These are phyloP conservation scores for Canis aureus DNA, from an alignment of 2,113 vertebrate species.

Conservation along the genomic window DNA sequence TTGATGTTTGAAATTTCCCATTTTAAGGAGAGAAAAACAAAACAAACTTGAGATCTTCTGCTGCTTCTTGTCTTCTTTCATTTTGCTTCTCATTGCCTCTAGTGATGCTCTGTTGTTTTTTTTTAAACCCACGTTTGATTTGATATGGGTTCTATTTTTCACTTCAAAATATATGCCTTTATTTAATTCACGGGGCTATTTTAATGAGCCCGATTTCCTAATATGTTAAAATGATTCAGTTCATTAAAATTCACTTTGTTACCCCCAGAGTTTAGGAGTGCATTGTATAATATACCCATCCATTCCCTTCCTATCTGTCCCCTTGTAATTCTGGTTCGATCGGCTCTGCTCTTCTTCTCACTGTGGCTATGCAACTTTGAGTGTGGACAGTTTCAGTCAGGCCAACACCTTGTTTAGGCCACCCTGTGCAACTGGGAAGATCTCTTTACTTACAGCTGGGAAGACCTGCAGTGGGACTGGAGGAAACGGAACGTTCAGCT, in stretches of 20 bases:
- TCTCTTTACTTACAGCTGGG: background rate
- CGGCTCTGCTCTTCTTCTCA: background rate
- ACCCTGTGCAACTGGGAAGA: background rate
- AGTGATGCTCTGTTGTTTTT: background rate
- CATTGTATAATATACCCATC: background rate
- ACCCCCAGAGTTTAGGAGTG: background rate
- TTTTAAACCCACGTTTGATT: background rate
- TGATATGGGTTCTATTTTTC: constrained; percentile 27
- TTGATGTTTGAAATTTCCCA: constrained; percentile 9
- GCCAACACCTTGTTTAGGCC: background rate
- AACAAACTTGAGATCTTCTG: background rate
- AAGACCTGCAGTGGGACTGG: background rate
- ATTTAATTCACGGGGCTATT: constrained; percentile 7
- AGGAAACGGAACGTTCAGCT: background rate
- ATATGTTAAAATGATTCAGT: background rate
- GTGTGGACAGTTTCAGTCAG: background rate
- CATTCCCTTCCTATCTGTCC: background rate
- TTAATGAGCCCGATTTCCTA: constrained; percentile 45
- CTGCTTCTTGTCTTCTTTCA: background rate
- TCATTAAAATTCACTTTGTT: constrained; percentile 30
- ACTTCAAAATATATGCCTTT: constrained; percentile 43
- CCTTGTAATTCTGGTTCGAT: background rate
- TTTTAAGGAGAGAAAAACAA: constrained; percentile 6
- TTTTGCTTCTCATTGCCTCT: background rate
- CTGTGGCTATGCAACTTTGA: background rate